Evolutionary conservation across 2,797 vertebrate species (phyloP), one percentile per base, ranked within the genome.

Genomic region (Aldrovandia affinis): DNA sequence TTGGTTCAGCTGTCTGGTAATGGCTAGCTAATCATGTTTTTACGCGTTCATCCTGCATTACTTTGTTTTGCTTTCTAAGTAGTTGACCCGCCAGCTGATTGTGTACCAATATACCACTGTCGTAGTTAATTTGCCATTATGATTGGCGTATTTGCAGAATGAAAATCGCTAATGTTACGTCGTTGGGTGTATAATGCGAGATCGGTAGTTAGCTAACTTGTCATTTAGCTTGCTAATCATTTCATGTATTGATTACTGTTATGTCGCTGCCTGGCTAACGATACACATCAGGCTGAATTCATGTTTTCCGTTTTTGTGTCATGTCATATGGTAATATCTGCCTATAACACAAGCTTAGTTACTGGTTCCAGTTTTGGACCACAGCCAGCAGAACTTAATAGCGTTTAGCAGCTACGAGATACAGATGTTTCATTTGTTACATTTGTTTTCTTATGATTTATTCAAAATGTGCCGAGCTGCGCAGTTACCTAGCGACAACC

Each of bases 81-180:
- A 20, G 30, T 20, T 39, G 18, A 73, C 36, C 68, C 8, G 36
- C 68, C 68, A 22, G 36, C 36, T 39, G 47, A 50, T 12, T 6
- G 39, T 73, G 18, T 20, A 42, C 36, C 22, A 77, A 77, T 25
- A 77, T 47, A 47, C 9, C 8, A 39, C 2, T 47, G 22, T 47
- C 12, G 30, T 47, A 20, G 15, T 3, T 1, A 10, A 77, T 44
- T 47, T 22, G 0, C 22, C 42, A 44, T 77, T 44, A 12, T 77
- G 8, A 73, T 73, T 73, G 68, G 25, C 73, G 20, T 77, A 47
- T 9, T 77, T 47, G 73, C 73, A 47, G 42, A n/a, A 73, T 73
- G 15, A 2, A 39, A 39, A 39, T 12, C 33, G 9, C 63, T 65
- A 10, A 65, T 14, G 28, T 28, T 70, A 70, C 68, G 33, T 73